A percentile compares a stretch with the other conserved stretches of the same genome.
Evolutionary conservation across 2,113 vertebrate genomes (phyloP).

Genomic region (Pelvicachromis taeniatus): DNA sequence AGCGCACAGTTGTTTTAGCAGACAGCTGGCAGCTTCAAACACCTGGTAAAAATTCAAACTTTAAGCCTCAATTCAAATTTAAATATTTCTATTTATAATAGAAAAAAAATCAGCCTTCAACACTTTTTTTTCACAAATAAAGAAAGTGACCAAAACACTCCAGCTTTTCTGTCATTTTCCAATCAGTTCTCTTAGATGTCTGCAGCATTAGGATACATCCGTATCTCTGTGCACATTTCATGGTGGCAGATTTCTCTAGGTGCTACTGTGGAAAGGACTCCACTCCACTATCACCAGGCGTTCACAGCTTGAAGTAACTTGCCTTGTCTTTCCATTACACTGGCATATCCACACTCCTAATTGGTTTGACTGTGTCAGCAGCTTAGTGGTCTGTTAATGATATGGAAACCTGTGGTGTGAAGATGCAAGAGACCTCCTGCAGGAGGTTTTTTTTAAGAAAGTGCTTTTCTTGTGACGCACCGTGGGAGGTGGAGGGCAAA

Average conservation of each 20-base stretch:
- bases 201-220: rapidly evolving
- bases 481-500: background rate
- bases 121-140: background rate
- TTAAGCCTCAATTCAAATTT: background rate
- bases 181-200: background rate
- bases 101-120: background rate
- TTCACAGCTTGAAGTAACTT: background rate
- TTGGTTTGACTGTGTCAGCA: background rate
- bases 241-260: background rate
- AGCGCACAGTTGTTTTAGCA: background rate
- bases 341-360: background rate
- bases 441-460: background rate
- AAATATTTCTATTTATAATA: background rate
- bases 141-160: background rate
- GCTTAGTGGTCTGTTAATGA: slow-evolving; percentile 14
- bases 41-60: background rate
- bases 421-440: background rate
- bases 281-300: background rate
- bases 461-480: background rate
- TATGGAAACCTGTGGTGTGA: background rate
- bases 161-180: background rate
- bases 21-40: background rate
- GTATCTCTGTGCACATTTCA: background rate
- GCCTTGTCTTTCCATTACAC: background rate
- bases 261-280: background rate